These are phyloP conservation scores for Sepiola atlantica DNA, from an alignment of 2,888 invertebrate species.

Conservation along the genomic window DNA sequence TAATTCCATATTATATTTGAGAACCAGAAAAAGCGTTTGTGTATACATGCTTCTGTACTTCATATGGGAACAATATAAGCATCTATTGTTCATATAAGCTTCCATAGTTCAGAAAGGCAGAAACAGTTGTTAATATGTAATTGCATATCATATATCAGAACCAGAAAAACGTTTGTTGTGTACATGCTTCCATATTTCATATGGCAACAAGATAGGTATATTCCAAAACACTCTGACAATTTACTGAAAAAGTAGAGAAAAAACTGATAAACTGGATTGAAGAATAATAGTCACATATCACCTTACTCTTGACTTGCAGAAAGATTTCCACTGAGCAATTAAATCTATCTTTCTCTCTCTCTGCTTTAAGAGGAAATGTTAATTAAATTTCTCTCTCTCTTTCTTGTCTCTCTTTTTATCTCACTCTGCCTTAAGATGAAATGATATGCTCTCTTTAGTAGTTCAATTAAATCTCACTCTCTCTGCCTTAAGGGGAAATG, in stretches of 20 bases:
- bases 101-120: no score
- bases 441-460: background rate
- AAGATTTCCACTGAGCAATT: background rate
- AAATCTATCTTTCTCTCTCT: background rate
- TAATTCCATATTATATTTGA: no score
- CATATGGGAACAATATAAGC: no score
- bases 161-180: background rate
- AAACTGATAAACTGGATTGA: slow-evolving; percentile 8
- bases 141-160: no score
- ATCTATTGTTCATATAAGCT: no score
- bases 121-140: no score
- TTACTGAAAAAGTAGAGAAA: background rate
- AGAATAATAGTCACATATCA: background rate
- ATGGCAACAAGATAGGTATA: background rate
- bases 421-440: background rate
- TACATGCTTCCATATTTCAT: background rate
- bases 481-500: no score
- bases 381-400: background rate
- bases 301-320: background rate
- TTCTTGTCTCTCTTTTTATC: background rate
- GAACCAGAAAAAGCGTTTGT: no score
- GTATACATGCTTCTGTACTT: no score
- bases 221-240: background rate
- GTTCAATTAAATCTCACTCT: background rate
- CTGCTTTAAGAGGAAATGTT: background rate